These are phyloP conservation scores for Kradibia gibbosae DNA, from an alignment of 1,140 invertebrate species.

Conservation along the genomic window DNA sequence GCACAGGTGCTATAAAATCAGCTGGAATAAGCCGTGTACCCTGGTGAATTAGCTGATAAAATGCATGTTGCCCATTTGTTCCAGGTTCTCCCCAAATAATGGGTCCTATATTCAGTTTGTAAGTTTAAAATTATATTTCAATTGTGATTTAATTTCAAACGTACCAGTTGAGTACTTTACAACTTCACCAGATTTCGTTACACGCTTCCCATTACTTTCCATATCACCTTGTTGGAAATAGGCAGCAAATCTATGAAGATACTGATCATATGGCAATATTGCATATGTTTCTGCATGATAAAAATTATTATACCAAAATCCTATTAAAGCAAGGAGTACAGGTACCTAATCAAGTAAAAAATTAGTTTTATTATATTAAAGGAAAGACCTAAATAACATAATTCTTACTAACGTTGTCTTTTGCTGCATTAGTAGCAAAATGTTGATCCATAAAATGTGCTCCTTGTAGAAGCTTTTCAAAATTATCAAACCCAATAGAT, in stretches of 20 bases:
- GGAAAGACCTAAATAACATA: slow-evolving; percentile 20
- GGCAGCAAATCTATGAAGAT: slow-evolving; percentile 97
- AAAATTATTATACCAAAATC: slow-evolving; percentile 98
- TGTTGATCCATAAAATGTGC: slow-evolving; percentile 97
- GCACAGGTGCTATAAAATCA: slow-evolving; percentile 96
- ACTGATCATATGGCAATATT: slow-evolving; percentile 98
- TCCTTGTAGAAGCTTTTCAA: slow-evolving; percentile 91
- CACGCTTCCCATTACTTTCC: slow-evolving; percentile 99
- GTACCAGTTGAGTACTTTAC: slow-evolving; percentile 89
- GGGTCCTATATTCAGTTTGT: slow-evolving; percentile 72
- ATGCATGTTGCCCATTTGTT: slow-evolving; percentile 99
- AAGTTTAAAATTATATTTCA: slow-evolving; percentile 32
- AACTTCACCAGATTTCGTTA: slow-evolving; percentile 82
- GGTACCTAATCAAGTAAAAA: slow-evolving; percentile 80
- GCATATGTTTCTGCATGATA: slow-evolving; percentile 96
- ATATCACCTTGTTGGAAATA: slow-evolving; percentile 99
- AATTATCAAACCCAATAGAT: slow-evolving; percentile 96
- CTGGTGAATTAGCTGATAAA: slow-evolving; percentile 97
- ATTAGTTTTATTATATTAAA: slow-evolving; percentile 22
- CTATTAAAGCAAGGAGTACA: slow-evolving; percentile 93
- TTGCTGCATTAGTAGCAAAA: slow-evolving; percentile 89
- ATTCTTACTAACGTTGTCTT: slow-evolving; percentile 87
- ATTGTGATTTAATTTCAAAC: slow-evolving; percentile 24
- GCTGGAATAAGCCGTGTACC: slow-evolving; percentile 92
- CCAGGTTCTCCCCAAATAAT: slow-evolving; percentile 92